Evolutionary conservation across 2,888 invertebrate genomes (phyloP), one percentile per base, ranked within the genome.

Genomic region (Drosophila greeni): DNA sequence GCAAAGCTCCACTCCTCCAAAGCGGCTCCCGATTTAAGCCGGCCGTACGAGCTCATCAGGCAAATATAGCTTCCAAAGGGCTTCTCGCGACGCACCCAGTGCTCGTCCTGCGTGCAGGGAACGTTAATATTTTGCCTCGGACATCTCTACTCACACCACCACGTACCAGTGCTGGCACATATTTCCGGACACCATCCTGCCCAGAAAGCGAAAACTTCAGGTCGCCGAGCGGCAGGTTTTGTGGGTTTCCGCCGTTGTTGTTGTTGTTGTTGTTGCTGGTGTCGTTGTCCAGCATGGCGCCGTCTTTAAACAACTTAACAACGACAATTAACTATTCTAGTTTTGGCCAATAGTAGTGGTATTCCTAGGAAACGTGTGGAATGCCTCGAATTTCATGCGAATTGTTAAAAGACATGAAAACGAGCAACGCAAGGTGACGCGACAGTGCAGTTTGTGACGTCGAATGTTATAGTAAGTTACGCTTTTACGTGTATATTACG

Each of bases 1-100:
- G 91, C 90, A 68, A 91, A 91, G 36, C 91, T 88, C 95, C 95
- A 96, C 24, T 90, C 90, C n/a, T 92, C 91, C 58, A 92, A 91
- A 2, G 91, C 89, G 0, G 92, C 92, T 1, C 91, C 90, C 3
- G 91, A 86, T 61, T 91, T 90, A 1, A 89, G 69, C 2, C 90
- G 89, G 62, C 90, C 90, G 3, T 90, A 90, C 3, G 86, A 79
- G 6, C 82, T 74, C 12, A 86, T 74, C 26, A 87, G 66, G 43
- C 86, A 85, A 53, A 66, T 39, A 26, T 88, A 87, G 40, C 47
- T 74, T 5, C 62, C 59, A 33, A 87, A 87, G 2, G 66, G 60
- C 11, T 75, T 75, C 4, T 79, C 81, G 0, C 72, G 64, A 2
- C 73, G 52, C 45, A 79, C 70, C 87, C 86, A 86, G 47, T 84